Conservation (phyloP, 2,797 vertebrate species). For the Knipowitschia caucasica region DNA sequence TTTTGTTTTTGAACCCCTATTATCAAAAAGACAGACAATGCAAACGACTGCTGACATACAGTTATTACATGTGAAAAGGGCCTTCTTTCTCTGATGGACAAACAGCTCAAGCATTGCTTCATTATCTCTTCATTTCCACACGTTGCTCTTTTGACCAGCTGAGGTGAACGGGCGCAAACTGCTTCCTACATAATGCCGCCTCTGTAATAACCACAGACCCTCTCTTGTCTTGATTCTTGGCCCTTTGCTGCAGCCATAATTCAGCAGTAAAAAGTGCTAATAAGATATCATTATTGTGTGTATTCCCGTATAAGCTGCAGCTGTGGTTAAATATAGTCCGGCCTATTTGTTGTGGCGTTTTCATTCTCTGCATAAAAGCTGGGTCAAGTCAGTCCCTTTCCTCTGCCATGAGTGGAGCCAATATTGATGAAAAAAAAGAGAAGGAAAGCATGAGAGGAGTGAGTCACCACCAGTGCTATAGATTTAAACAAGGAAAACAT, state of each 20-base stretch:
- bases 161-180: constrained; percentile 63
- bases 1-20: constrained; percentile 14
- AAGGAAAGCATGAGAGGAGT: constrained; percentile 81
- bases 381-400: constrained; percentile 74
- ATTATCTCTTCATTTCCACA: constrained; percentile 70
- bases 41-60: constrained; percentile 43
- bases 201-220: constrained; percentile 64
- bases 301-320: constrained; percentile 78
- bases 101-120: constrained; percentile 39
- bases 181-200: constrained; percentile 65
- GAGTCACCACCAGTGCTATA: too few species aligned
- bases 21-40: constrained; percentile 29
- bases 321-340: constrained; percentile 82
- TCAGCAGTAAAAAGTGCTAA: constrained; percentile 73
- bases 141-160: constrained; percentile 59
- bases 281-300: constrained; percentile 82
- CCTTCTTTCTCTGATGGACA: constrained; percentile 42
- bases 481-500: too few species aligned
- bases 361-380: constrained; percentile 75
- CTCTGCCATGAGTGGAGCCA: constrained; percentile 75
- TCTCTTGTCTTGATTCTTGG: constrained; percentile 69
- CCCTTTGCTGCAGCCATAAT: constrained; percentile 65
- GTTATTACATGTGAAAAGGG: constrained; percentile 52
- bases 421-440: constrained; percentile 81
- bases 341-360: constrained; percentile 61